A percentile compares a stretch with the other conserved stretches of the same genome.
Evolutionary conservation across 2,888 invertebrate species (phyloP).

Genomic region (Sminthurinus aureus): DNA sequence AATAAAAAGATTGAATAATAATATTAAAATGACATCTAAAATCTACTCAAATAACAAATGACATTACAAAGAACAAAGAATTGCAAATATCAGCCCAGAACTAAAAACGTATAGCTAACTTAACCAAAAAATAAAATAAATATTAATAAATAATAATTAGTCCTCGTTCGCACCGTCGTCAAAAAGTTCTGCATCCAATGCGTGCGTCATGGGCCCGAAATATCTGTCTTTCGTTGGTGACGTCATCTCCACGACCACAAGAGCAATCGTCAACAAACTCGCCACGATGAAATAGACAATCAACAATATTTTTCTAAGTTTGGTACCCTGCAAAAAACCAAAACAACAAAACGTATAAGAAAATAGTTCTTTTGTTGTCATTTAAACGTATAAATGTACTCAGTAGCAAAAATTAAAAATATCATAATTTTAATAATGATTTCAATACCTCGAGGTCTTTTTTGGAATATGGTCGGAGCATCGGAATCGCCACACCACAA

Average conservation of each 20-base stretch:
- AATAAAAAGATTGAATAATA: too few species aligned
- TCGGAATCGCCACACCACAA: not conserved
- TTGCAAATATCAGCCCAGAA: too few species aligned
- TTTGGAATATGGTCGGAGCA: not conserved
- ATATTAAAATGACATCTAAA: too few species aligned
- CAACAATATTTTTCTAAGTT: not conserved
- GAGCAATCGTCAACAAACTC: not conserved
- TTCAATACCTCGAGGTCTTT: not conserved
- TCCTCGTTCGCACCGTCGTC: too few species aligned
- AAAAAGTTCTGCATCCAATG: too few species aligned
- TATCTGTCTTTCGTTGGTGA: not conserved
- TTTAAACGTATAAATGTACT: not conserved
- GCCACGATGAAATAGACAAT: not conserved
- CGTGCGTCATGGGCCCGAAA: not conserved
- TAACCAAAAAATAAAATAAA: too few species aligned
- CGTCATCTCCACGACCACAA: not conserved
- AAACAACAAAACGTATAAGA: not conserved
- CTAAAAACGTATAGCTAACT: too few species aligned
- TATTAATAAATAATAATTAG: too few species aligned
- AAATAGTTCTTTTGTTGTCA: not conserved
- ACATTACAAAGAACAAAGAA: too few species aligned
- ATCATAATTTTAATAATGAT: not conserved
- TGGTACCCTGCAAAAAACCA: not conserved
- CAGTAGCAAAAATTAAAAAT: too few species aligned
- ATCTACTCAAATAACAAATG: too few species aligned